phyloP scores from a whole-genome alignment of 2,888 invertebrate species.

The Tipula lateralis region DNA sequence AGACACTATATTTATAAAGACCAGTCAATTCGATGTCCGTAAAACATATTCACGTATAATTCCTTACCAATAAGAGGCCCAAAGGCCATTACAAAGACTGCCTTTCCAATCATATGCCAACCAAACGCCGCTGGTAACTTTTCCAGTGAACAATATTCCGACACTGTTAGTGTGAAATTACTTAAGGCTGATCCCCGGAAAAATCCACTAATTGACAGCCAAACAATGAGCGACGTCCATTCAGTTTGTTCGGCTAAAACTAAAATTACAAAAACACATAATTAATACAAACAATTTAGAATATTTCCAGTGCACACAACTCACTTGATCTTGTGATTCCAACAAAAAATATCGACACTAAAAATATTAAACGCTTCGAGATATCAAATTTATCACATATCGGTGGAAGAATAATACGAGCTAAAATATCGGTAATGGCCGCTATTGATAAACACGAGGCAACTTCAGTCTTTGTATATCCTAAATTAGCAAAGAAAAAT shows the following conservation, averaged over 20 bases:
- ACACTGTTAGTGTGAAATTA: conserved; percentile 72
- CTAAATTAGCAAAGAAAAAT: conserved; percentile 60
- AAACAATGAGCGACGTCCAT: conserved; percentile 62
- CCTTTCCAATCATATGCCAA: conserved; percentile 71
- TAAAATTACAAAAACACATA: conserved; percentile 40
- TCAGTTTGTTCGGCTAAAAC: conserved; percentile 70
- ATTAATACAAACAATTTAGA: conserved; percentile 30
- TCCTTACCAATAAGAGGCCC: conserved; percentile 64
- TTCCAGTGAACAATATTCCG: conserved; percentile 67
- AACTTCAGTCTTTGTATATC: conserved; percentile 61
- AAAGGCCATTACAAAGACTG: conserved; percentile 62
- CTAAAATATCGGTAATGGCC: conserved; percentile 68
- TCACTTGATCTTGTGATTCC: conserved; percentile 69
- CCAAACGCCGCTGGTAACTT: conserved; percentile 73
- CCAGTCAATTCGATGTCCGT: too few species aligned
- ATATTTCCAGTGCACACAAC: conserved; percentile 39
- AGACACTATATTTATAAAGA: too few species aligned
- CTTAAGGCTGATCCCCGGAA: conserved; percentile 72
- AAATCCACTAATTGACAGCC: conserved; percentile 72
- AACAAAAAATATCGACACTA: conserved; percentile 65
- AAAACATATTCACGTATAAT: background rate
- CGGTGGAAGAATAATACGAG: conserved; percentile 66
- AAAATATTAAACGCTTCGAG: conserved; percentile 66
- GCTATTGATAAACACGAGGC: conserved; percentile 71
- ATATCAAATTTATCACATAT: conserved; percentile 65